These are phyloP conservation scores for Caranx melampygus DNA, from an alignment of 2,113 vertebrate genomes.

Conservation along the genomic window DNA sequence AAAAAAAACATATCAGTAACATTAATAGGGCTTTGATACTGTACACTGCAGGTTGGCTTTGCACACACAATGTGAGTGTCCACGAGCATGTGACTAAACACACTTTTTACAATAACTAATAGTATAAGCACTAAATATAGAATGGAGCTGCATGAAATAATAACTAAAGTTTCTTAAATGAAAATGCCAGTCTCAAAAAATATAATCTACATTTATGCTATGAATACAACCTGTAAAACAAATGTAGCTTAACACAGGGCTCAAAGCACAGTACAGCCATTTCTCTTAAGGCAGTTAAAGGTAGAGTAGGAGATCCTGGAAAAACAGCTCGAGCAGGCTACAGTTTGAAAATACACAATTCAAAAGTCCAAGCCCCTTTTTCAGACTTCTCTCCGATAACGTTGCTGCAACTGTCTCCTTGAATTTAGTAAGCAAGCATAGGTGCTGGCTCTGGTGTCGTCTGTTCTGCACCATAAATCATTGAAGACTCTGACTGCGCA, in stretches of 20 bases:
- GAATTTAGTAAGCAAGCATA: no score
- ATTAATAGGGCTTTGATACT: background rate
- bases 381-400: no score
- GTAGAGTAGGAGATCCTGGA: no score
- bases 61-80: no score
- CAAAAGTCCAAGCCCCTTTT: no score
- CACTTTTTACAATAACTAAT: background rate
- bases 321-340: no score
- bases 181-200: conserved; percentile 12
- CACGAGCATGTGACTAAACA: background rate
- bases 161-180: background rate
- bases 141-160: background rate
- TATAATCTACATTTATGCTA: background rate
- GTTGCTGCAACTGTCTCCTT: no score
- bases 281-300: background rate
- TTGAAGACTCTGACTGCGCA: no score
- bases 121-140: background rate
- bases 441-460: no score
- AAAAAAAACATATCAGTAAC: background rate
- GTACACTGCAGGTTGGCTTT: no score
- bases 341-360: no score
- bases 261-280: background rate
- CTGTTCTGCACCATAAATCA: no score
- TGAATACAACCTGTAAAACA: conserved; percentile 3
- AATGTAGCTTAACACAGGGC: background rate